Conservation (phyloP, 2,888 invertebrate species). For the Drosophila neoperkinsi region DNA sequence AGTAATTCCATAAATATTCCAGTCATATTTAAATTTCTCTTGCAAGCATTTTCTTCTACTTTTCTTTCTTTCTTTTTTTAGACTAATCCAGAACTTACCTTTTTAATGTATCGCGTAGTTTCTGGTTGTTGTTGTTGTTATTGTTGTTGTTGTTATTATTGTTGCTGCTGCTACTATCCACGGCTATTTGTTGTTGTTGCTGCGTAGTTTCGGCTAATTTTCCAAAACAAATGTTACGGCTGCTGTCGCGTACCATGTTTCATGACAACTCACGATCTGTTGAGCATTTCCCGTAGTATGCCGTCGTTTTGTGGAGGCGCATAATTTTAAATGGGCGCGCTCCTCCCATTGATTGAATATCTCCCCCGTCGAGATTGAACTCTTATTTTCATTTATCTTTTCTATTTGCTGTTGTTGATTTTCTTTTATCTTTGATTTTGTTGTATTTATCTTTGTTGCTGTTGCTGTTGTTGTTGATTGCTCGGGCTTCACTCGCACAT, state of each 20-base stretch:
- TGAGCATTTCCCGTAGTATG: conserved; percentile 90
- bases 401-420: background rate
- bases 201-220: conserved; percentile 98
- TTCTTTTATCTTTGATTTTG: conserved; percentile 1
- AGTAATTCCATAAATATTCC: conserved; percentile 1
- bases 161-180: conserved; percentile 89
- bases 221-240: conserved; percentile 99
- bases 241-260: conserved; percentile 99
- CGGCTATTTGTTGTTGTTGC: conserved; percentile 84
- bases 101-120: conserved; percentile 72
- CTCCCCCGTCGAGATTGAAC: conserved; percentile 28
- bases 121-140: conserved; percentile 47
- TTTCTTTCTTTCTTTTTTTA: background rate
- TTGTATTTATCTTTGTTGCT: conserved; percentile 2
- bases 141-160: conserved; percentile 85
- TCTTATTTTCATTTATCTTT: conserved; percentile 3
- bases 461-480: conserved; percentile 8
- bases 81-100: conserved; percentile 60
- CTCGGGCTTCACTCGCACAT: conserved; percentile 58
- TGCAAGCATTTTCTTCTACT: background rate
- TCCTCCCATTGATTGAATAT: conserved; percentile 79
- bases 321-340: conserved; percentile 84
- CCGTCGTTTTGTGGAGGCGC: conserved; percentile 87
- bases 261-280: conserved; percentile 83
- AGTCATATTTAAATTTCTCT: background rate